Evolutionary conservation across 2,113 vertebrate genomes (phyloP), one percentile per base, ranked within the genome.

Genomic region (Pleuronectes platessa): DNA sequence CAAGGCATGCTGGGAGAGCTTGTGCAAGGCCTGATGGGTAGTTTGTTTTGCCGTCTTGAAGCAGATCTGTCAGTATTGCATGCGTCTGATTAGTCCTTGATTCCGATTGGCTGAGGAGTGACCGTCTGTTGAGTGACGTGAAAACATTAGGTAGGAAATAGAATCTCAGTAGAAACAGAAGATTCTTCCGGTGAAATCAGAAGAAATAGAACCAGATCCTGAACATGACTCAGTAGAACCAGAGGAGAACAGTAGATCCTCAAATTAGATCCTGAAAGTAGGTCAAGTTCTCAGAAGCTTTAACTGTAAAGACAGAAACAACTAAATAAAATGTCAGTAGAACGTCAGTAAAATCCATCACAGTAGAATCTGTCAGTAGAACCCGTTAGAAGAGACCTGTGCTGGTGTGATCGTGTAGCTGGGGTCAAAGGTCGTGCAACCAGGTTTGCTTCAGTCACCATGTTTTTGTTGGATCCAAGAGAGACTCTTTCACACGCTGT

Each of bases 1-100:
- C 86, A 87, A 90, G 83, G 93, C 94, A 94, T 91, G 89, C 76
- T 90, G 82, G 82, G 75, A 85, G 60, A 82, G 82, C 80, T 87
- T 88, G 71, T 61, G 76, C 84, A 75, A 80, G 65, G 84, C 82
- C 85, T 85, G 76, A 81, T 84, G 67, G 79, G 77, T 79, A 65
- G 84, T 79, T 83, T 82, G 54, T 78, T 56, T 76, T 69, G 49
- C 73, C 18, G 79, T 74, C 78, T 70, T 86, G 54, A 74, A 79
- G 76, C 79, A 68, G 71, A 85, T 69, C 62, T 85, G 77, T 88
- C 17, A 21, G 65, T 77, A 55, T 68, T 87, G 90, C 90, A 86
- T 86, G 90, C 0, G 69, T 89, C 71, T 85, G 81, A 74, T 74
- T 49, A 71, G 66, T 78, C 88, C 86, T 90, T 85, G 86, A 87